A percentile compares a stretch with the other conserved stretches of the same genome.
Evolutionary conservation across 2,113 vertebrate species (phyloP).

Genomic region (Meriones unguiculatus): DNA sequence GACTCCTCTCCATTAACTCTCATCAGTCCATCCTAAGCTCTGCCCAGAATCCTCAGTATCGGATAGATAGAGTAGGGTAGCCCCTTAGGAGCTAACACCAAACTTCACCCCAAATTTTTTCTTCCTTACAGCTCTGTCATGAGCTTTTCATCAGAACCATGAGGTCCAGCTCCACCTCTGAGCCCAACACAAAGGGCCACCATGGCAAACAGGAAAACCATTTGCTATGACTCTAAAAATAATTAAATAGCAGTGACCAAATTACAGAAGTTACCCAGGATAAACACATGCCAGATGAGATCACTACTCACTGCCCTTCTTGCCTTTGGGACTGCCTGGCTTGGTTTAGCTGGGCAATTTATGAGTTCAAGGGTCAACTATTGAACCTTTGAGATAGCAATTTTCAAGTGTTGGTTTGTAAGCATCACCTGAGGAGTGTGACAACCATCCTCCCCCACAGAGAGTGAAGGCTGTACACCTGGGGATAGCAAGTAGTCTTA

Average conservation of each 20-base stretch:
- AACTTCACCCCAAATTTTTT: background rate
- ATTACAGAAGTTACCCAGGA: background rate
- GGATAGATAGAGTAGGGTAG: background rate
- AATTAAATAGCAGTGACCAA: background rate
- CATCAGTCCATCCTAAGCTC: background rate
- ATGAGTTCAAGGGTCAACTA: slow-evolving; percentile 38
- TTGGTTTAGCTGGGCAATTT: background rate
- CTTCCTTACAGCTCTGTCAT: background rate
- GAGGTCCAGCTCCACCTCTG: background rate
- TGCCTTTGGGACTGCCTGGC: background rate
- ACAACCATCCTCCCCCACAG: background rate
- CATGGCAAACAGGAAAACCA: background rate
- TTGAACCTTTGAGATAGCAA: background rate
- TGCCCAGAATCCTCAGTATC: background rate
- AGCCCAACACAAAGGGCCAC: background rate
- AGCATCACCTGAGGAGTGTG: background rate
- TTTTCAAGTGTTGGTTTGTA: background rate
- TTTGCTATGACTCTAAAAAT: background rate
- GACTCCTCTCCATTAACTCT: background rate
- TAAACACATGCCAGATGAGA: background rate
- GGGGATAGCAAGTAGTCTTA: background rate
- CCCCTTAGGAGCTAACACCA: background rate
- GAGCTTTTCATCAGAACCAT: background rate
- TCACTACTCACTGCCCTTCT: background rate
- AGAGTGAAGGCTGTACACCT: background rate